A percentile compares a stretch with the other conserved stretches of the same genome.
These are phyloP conservation scores for Ctenopoma kingsleyae DNA, from an alignment of 2,797 vertebrate genomes.

Conservation along the genomic window DNA sequence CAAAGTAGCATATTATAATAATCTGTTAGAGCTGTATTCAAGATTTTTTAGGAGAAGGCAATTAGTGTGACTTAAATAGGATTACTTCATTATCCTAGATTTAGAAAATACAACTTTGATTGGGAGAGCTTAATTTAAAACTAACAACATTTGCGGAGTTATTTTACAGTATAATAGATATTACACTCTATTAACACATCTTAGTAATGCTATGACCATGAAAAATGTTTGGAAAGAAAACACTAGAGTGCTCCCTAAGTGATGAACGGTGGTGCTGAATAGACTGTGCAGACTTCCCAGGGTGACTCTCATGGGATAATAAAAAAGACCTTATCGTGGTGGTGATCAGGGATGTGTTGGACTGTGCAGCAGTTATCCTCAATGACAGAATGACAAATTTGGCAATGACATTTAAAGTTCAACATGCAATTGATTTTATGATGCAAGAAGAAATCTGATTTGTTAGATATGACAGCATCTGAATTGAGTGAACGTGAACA, in stretches of 20 bases:
- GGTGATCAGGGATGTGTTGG: slow-evolving; percentile 30
- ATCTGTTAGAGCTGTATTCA: not conserved
- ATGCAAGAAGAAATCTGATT: slow-evolving; percentile 40
- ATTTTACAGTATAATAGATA: not conserved
- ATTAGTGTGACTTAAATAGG: not conserved
- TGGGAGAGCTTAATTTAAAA: not conserved
- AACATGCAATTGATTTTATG: slow-evolving; percentile 46
- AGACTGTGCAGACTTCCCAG: slow-evolving; percentile 4
- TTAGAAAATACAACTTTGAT: not conserved
- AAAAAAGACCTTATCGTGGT: slow-evolving; percentile 37
- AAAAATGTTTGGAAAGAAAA: not conserved
- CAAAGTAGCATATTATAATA: not conserved
- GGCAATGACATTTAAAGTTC: slow-evolving; percentile 72
- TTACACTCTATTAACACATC: not conserved
- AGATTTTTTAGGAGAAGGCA: slow-evolving; percentile 1
- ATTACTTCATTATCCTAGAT: slow-evolving; percentile 5
- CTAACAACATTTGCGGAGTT: not conserved
- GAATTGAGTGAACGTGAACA: slow-evolving; percentile 29
- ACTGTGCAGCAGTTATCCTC: slow-evolving; percentile 23
- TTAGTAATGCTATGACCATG: not conserved
- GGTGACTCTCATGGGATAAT: slow-evolving; percentile 22
- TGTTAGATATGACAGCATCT: slow-evolving; percentile 35
- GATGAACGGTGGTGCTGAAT: not conserved
- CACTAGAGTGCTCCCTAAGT: accelerated
- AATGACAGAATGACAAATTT: slow-evolving; percentile 59